Percentiles rank a stretch among this genome's conserved stretches.
phyloP scores from a whole-genome alignment of 2,797 vertebrate genomes.

The Threskiornis aethiopicus region DNA sequence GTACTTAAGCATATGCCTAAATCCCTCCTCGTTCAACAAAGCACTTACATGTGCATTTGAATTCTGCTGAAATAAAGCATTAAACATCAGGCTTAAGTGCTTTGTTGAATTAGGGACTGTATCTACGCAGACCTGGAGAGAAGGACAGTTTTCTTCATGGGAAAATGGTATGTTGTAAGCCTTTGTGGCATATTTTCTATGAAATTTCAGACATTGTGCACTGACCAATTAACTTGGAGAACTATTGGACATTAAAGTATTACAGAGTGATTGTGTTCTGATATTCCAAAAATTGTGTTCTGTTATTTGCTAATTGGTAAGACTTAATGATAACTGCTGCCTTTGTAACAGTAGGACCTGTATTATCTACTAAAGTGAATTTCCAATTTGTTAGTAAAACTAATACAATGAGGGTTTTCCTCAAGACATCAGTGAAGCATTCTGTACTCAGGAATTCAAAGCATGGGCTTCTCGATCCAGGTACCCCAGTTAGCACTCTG shows the following conservation, averaged over 20 bases:
- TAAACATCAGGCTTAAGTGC: not conserved
- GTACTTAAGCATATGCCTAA: constrained; percentile 50
- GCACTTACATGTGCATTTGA: constrained; percentile 14
- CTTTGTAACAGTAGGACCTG: not conserved
- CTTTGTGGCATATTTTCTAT: not conserved
- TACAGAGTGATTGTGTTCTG: not conserved
- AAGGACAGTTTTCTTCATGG: not conserved
- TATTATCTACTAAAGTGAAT: not conserved
- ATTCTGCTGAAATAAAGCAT: not conserved
- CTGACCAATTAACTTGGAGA: not conserved
- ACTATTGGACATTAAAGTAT: not conserved
- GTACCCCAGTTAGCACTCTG: not conserved
- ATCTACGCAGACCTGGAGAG: not conserved
- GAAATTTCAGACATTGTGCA: not conserved
- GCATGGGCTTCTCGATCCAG: not conserved
- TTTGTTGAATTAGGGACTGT: not conserved
- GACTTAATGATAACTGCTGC: not conserved
- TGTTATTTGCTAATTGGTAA: not conserved
- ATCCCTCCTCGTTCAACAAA: constrained; percentile 37
- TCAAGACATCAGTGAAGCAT: not conserved
- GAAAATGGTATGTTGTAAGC: not conserved
- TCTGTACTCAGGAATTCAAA: not conserved
- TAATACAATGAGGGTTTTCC: not conserved
- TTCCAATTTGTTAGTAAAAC: not conserved
- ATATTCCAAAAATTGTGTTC: not conserved